Evolutionary conservation across 2,888 invertebrate species (phyloP), one percentile per base, ranked within the genome.

Genomic region (Anoncus sp.): DNA sequence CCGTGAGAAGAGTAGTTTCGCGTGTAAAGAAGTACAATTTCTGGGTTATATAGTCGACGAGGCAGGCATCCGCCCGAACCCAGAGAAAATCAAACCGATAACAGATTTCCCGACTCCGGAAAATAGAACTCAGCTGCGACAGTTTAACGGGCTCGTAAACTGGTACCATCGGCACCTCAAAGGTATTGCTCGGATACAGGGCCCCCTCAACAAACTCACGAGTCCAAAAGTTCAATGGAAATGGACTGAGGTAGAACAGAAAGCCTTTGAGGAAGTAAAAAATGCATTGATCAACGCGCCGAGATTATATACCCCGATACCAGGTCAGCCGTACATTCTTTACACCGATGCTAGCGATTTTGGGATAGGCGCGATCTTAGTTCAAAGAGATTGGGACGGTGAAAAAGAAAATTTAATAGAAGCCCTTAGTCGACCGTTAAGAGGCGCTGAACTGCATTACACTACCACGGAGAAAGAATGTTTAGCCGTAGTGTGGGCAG

Each of bases 291-390:
- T 14, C 5, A 38, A 75, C 5, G 59, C 71, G 5, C 69, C 75
- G 20, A 40, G 71, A 3, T 24, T 77, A 1, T 53, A 20, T 40
- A 51, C 43, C 0, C 77, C n/a, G n/a, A n/a, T n/a, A n/a, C n/a
- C n/a, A n/a, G n/a, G n/a, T n/a, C n/a, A n/a, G n/a, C n/a, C n/a
- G n/a, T n/a, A n/a, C n/a, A n/a, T n/a, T n/a, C n/a, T n/a, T n/a
- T n/a, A n/a, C n/a, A n/a, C n/a, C n/a, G 79, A 75, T 12, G 78
- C 78, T 20, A 67, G 62, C 38, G 77, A 81, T 14, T 73, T 73
- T n/a, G 77, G 74, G 4, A 43, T 81, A 18, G 77, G 81, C 9
- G 75, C 77, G 2, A 70, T 79, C 2, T 60, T 77, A 4, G 72
- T 65, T 14, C 75, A 80, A 47, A 20, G 24, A 14, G 60, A 74